Conservation (phyloP, 1,140 invertebrate genomes). For the Drosophila dunni region DNA sequence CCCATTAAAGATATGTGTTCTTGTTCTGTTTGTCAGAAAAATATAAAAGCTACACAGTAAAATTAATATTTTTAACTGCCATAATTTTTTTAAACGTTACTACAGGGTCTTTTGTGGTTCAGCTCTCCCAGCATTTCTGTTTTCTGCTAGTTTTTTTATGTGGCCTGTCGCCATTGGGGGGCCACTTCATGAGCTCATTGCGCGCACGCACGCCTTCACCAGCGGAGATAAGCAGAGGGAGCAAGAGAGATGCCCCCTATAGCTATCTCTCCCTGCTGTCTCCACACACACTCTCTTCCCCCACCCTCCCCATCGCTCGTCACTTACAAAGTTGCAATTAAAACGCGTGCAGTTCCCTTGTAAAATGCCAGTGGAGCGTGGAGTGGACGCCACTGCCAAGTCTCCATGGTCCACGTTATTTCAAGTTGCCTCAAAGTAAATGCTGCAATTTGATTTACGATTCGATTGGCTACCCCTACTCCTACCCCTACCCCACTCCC, state of each 20-base stretch:
- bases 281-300: not conserved
- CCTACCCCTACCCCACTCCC: not conserved
- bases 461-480: conserved; percentile 28
- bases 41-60: too few relatives aligned
- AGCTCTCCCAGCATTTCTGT: not conserved
- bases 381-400: conserved; percentile 47
- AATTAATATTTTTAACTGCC: too few relatives aligned
- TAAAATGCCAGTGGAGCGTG: conserved; percentile 51
- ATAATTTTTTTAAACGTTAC: too few relatives aligned
- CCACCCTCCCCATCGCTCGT: not conserved
- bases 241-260: not conserved
- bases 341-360: conserved; percentile 57
- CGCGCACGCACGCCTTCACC: conserved; percentile 50
- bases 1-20: too few relatives aligned
- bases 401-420: conserved; percentile 35
- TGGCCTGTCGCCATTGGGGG: conserved; percentile 45
- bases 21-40: too few relatives aligned
- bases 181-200: conserved; percentile 49
- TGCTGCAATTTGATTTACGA: conserved; percentile 63
- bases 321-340: conserved; percentile 45
- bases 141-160: conserved; percentile 27
- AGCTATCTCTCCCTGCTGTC: not conserved
- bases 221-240: not conserved
- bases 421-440: conserved; percentile 36
- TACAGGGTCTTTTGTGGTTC: not conserved